Percentiles rank a stretch among this genome's conserved stretches.
Conservation (phyloP, 2,888 invertebrate species). For the Apamea crenata region DNA sequence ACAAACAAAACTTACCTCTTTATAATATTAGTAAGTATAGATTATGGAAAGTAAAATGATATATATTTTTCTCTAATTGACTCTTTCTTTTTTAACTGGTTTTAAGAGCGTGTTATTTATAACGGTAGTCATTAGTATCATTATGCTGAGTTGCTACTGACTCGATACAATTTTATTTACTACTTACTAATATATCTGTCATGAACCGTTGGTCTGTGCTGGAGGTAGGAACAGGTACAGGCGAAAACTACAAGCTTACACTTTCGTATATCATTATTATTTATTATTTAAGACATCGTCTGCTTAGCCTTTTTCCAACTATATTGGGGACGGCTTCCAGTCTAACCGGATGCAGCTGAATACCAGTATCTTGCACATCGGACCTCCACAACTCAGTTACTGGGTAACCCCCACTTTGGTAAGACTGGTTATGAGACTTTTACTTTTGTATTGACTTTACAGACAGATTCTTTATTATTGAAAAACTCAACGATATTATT, state of each 20-base stretch:
- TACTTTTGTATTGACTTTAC: background rate
- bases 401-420: background rate
- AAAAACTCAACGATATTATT: background rate
- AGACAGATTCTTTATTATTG: background rate
- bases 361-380: background rate
- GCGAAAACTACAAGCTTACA: constrained; percentile 10
- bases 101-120: constrained; percentile 26
- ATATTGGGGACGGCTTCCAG: background rate
- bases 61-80: background rate
- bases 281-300: background rate
- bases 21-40: too few relatives aligned
- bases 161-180: constrained; percentile 53
- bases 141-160: constrained; percentile 45
- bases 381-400: too few relatives aligned
- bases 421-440: background rate
- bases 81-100: constrained; percentile 11
- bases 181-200: constrained; percentile 51
- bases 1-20: too few relatives aligned
- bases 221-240: constrained; percentile 43
- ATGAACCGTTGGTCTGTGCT: constrained; percentile 54
- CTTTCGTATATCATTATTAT: background rate
- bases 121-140: constrained; percentile 32
- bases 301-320: background rate
- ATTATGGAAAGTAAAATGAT: background rate
- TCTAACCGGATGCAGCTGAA: background rate